Base-by-base conservation (phyloP, 2,113 vertebrate species). In the Ramphastos sulfuratus region DNA sequence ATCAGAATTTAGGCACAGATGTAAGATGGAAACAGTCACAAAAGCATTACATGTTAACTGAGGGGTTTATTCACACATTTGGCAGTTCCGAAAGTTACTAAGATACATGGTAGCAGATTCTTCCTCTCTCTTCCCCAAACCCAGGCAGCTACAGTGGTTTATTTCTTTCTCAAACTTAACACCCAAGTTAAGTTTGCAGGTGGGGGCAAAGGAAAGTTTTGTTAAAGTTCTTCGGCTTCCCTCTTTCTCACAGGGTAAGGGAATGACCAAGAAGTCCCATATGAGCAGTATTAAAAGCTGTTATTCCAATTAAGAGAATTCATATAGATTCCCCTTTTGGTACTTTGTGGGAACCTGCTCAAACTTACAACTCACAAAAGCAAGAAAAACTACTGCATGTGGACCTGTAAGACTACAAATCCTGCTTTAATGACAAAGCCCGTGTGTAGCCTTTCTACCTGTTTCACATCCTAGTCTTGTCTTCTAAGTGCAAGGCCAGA, bases 71-170 rank as follows among this genome's bases (percentile, higher is more conserved):
- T 95, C 73, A 72, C 80, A 93, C 65, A 27, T 93, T 91, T 88
- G 94, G 92, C 82, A 93, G 91, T 64, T 94, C 82, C 84, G 58
- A 88, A 90, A 94, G 80, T 85, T 90, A 91, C 56, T 56, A 42
- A 87, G 75, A 76, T 8, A 74, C 31, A 58, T 15, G 24, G 71
- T 55, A 94, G 73, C 30, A 84, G 70, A 89, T 65, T 65, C 48
- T 75, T 93, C 58, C 30, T 73, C 75, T 64, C 66, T 64, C 42
- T 28, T 48, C 59, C 52, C 30, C 14, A 28, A 83, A 90, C n/a
- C 1, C 19, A 90, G 35, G 35, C 72, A 91, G 60, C 59, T 86
- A 7, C 10, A 69, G 50, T 1, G 5, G 23, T 25, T 8, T 33
- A 9, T 19, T 73, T 90, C 78, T 90, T 84, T 35, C 25, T 81